Evolutionary conservation across 2,113 vertebrate genomes (phyloP).

Genomic region (Lathamus discolor): DNA sequence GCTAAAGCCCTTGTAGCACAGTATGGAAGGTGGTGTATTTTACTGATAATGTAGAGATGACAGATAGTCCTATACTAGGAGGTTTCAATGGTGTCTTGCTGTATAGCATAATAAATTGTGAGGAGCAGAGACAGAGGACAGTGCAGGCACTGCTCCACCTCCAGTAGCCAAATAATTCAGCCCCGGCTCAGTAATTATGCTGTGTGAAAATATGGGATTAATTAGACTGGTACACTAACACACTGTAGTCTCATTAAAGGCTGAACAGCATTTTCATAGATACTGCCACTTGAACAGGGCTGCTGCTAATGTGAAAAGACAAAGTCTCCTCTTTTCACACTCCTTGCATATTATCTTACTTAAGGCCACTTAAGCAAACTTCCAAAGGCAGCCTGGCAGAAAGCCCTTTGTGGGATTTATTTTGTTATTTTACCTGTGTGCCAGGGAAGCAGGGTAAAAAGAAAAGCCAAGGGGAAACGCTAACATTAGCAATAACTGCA

Average conservation of each 20-base stretch:
- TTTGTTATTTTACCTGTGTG: constrained; percentile 72
- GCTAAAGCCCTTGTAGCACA: constrained; percentile 92
- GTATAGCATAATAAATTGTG: constrained; percentile 81
- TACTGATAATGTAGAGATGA: constrained; percentile 95
- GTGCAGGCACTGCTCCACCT: constrained; percentile 74
- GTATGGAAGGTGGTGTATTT: constrained; percentile 92
- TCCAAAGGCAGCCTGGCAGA: constrained; percentile 77
- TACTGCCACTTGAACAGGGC: constrained; percentile 81
- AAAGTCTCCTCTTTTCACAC: constrained; percentile 85
- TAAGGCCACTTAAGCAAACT: constrained; percentile 86
- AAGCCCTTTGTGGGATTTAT: constrained; percentile 67
- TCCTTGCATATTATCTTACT: constrained; percentile 88
- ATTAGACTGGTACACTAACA: constrained; percentile 89
- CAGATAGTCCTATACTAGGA: constrained; percentile 90
- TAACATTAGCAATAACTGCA: constrained; percentile 33
- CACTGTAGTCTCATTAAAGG: constrained; percentile 88
- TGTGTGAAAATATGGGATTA: constrained; percentile 92
- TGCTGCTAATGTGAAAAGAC: constrained; percentile 87
- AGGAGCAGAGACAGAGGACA: constrained; percentile 76
- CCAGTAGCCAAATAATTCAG: constrained; percentile 81
- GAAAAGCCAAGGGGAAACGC: neutral
- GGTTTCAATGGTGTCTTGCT: constrained; percentile 84
- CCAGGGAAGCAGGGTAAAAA: neutral
- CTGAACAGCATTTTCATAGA: constrained; percentile 83
- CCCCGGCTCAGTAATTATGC: constrained; percentile 85